Evolutionary conservation across 2,113 vertebrate genomes (phyloP), one percentile per base, ranked within the genome.

Genomic region (Pachypanchax playfairii): DNA sequence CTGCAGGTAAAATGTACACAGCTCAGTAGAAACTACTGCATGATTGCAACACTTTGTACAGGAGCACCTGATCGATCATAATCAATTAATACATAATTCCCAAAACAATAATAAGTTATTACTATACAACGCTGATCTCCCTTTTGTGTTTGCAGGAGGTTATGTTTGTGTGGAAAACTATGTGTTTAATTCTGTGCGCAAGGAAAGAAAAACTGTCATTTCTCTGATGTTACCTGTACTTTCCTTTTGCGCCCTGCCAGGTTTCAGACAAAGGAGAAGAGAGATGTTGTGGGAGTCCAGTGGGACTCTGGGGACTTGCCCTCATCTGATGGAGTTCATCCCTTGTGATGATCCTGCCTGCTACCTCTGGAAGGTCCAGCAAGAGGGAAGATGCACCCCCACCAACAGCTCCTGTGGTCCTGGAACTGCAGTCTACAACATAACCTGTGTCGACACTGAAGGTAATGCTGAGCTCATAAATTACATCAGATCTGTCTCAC

Each of bases 321-420:
- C 93, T 0, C 96, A 98, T 55, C 73, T 97, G 72, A 63, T 88
- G 24, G 97, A 99, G 80, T 92, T 92, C 21, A 73, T 95, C 59
- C 95, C 93, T 1, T 99, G 97, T 35, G 96, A 98, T 3, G 93
- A 96, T 24, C 93, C 95, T 0, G 5, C 70, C 51, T 99, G 97
- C 29, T 94, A 93, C 3, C 77, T 73, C 58, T 98, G 97, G 97
- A 69, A 77, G 4, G 14, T 91, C 11, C 86, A 87, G 38, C 77
- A 83, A 0, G 91, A 92, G 79, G 90, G 87, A 13, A 2, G 54
- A 2, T 99, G 97, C 38, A 73, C 92, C 2, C 75, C 94, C 41
- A 69, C 84, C 21, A 82, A 83, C 17, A 91, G 90, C 12, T 78
- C 77, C 26, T 99, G 97, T 80, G 97, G 97, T 51, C 83, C 81